These are phyloP conservation scores for Lycodopsis pacificus DNA, from an alignment of 2,797 vertebrate genomes.

Conservation along the genomic window DNA sequence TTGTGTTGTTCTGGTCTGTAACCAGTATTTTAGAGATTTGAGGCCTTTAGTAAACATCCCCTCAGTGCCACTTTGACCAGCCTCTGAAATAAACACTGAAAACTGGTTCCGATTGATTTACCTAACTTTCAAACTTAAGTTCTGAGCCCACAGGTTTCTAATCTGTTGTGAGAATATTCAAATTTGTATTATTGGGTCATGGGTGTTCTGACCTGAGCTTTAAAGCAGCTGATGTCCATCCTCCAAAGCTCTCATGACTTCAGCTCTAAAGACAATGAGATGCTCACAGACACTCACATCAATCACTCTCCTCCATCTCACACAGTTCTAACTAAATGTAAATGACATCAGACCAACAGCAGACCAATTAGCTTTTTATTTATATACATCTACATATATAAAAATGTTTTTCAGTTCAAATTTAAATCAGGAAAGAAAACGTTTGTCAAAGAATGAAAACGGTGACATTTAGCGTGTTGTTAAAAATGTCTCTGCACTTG, in stretches of 20 bases:
- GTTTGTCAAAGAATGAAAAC: conserved; percentile 37
- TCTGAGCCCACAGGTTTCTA: not conserved
- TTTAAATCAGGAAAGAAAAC: conserved; percentile 4
- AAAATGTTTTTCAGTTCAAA: conserved; percentile 39
- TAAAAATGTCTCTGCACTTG: conserved; percentile 45
- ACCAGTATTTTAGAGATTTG: not conserved
- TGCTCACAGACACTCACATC: not conserved
- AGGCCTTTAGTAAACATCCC: not conserved
- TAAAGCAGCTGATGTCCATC: too few species aligned
- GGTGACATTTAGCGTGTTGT: conserved; percentile 12
- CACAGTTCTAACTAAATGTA: not conserved
- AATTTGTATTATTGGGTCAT: not conserved
- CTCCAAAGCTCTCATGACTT: too few species aligned
- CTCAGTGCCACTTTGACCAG: not conserved
- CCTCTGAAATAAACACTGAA: not conserved
- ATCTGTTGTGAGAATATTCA: too few species aligned
- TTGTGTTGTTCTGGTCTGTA: not conserved
- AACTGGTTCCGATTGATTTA: not conserved
- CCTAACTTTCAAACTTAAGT: not conserved
- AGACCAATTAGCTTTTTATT: conserved; percentile 56
- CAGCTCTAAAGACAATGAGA: too few species aligned
- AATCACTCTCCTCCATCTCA: not conserved
- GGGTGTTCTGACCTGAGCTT: too few species aligned
- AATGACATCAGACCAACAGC: conserved; percentile 21
- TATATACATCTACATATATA: conserved; percentile 26